Evolutionary conservation across 37 sponge, comb jelly and placozoan genomes (phyloP), one percentile per base, ranked within the genome.

Genomic region (Ephydatia muelleri): DNA sequence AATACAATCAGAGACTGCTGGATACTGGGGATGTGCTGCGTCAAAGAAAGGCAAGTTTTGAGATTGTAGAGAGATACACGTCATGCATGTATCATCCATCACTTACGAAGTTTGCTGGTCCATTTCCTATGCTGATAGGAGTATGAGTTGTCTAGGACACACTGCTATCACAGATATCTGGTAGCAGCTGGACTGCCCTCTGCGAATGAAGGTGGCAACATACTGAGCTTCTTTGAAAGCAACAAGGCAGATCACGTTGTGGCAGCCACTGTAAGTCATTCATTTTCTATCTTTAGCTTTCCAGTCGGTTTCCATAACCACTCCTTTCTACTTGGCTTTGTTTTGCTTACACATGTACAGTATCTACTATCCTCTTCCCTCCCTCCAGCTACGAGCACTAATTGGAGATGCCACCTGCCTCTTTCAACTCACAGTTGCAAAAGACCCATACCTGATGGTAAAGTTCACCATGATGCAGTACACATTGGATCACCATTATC

Each of bases 141-240:
- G 68, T 92, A 87, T 32, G n/a, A 0, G 13, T 35, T 84, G 16
- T 88, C 92, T 28, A 67, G 81, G 28, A 40, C 64, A n/a, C 80
- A 87, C 47, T 87, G 92, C 73, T 92, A 92, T 49, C 49, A 75
- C 5, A 67, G 88, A 49, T 88, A 78, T 65, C 77, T 88, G 69
- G 8, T 28, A 3, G 33, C 65, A 28, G 31, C 35, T 69, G 85
- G 85, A 23, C 30, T 85, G n/a, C 83, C 57, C 1, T 57, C 57
- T 14, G 16, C 19, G 1, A 57, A 57, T 14, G 57, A 57, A 57
- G 57, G 57, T 21, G 57, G 57, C 19, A 57, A 57, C 16, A 14
- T 57, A 57, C 57, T 57, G 9, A 1, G 19, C 38, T 75, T 75
- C 38, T 39, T 37, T 75, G 76, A 75, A 33, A 38, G 76, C 2